Conservation (phyloP, 1,140 invertebrate genomes). For the Plutomurus gul region DNA sequence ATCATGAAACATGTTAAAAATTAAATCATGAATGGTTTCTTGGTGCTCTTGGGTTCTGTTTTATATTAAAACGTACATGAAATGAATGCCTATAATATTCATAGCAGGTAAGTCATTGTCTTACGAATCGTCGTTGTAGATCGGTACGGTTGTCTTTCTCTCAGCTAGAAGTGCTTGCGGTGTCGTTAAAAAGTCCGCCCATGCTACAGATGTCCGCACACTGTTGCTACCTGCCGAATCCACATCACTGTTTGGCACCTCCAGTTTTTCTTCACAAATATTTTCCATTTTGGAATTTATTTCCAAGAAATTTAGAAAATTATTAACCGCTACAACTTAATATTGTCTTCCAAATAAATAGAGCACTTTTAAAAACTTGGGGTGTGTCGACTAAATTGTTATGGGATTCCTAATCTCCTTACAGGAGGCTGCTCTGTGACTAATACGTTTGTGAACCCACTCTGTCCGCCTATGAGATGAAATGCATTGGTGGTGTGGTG, state of each 20-base stretch:
- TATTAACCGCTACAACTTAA: too few relatives aligned
- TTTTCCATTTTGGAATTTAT: too few relatives aligned
- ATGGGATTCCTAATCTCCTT: too few relatives aligned
- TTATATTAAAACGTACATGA: background rate
- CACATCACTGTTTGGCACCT: background rate
- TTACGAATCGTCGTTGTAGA: background rate
- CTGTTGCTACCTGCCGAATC: background rate
- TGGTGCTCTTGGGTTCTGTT: conserved; percentile 15
- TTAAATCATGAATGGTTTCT: conserved; percentile 75
- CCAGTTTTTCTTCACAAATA: background rate
- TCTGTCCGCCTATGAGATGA: too few relatives aligned
- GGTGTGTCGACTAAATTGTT: too few relatives aligned
- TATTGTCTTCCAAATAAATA: too few relatives aligned
- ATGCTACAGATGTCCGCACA: background rate
- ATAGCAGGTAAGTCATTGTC: background rate
- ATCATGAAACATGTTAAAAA: conserved; percentile 89
- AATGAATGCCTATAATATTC: background rate
- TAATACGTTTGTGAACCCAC: too few relatives aligned
- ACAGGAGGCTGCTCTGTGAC: too few relatives aligned
- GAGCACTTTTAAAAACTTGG: too few relatives aligned
- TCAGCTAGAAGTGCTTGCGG: background rate
- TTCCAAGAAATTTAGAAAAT: too few relatives aligned
- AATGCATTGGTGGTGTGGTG: too few relatives aligned
- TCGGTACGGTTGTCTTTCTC: background rate
- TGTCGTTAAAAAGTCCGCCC: background rate